Percentiles rank a stretch among this genome's conserved stretches.
phyloP scores from a whole-genome alignment of 1,140 invertebrate species.

The Procambarus virginalis region DNA sequence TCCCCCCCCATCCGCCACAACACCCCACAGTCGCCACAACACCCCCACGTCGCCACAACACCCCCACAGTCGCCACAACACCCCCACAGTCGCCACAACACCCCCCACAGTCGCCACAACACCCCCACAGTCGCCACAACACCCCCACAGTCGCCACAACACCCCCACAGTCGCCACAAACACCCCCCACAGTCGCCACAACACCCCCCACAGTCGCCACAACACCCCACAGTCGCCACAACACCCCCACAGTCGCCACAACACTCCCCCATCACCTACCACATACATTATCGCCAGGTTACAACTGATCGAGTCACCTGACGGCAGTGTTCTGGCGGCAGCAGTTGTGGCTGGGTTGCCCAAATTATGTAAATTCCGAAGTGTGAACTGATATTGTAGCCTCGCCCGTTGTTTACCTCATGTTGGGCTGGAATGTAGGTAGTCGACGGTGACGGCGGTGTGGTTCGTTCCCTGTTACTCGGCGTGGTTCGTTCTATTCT shows the following conservation, averaged over 20 bases:
- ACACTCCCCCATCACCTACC: not conserved
- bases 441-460: not conserved
- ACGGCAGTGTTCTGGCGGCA: not conserved
- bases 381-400: constrained; percentile 3
- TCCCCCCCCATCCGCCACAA: too few species aligned
- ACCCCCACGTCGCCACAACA: too few species aligned
- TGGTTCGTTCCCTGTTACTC: not conserved
- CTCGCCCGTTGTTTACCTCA: constrained; percentile 4
- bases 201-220: not conserved
- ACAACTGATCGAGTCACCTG: not conserved
- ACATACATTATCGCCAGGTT: not conserved
- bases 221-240: too few species aligned
- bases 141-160: too few species aligned
- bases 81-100: too few species aligned
- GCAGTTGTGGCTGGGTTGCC: not conserved
- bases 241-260: too few species aligned
- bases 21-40: too few species aligned
- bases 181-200: not conserved
- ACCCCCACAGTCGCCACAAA: too few species aligned
- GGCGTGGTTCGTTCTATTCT: not conserved
- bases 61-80: too few species aligned
- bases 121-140: too few species aligned
- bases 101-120: too few species aligned
- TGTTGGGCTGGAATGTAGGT: not conserved
- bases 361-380: constrained; percentile 3